Evolutionary conservation across 2,888 invertebrate species (phyloP), one percentile per base, ranked within the genome.

Genomic region (Ryuthela nishihirai): DNA sequence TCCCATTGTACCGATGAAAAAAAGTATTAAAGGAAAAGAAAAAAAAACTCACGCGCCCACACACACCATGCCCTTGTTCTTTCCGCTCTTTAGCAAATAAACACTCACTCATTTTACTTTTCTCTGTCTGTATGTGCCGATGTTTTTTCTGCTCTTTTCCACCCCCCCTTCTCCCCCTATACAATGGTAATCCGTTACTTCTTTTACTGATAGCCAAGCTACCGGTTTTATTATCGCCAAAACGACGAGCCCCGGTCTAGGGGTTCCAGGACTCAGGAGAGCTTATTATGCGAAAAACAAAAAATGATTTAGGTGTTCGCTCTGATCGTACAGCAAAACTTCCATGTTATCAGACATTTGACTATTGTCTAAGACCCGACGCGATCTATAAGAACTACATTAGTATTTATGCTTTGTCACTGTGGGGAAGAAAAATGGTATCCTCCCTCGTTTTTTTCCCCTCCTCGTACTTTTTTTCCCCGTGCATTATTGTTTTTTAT

Each of bases 381-480:
- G 17, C 46, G 41, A 56, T 56, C 56, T 45, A 56, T 56, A 50
- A 50, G 45, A 56, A 50, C 50, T 35, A 36, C 50, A 56, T 56
- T 56, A 56, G 56, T 56, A 56, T 56, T 56, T 56, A 56, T 50
- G 26, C 56, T 52, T 56, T 56, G 56, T 56, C 49, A 46, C 42
- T 7, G n/a, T 17, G 15, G 45, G 34, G 49, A 41, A 41, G 50
- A 56, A 56, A 56, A 56, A 56, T 50, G 41, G 56, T 56, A 50
- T 56, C 56, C 56, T 50, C 50, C 45, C 29, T 56, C 41, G n/a
- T 23, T 44, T 29, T 44, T 24, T 49, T 49, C 41, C 34, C 35
- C 35, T 21, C 26, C 20, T 39, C 20, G n/a, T 29, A 41, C 18
- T 36, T 44, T 54, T 54, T 49, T 48, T 42, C 20, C 10, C 34